These are phyloP conservation scores for Archips crataeganus DNA, from an alignment of 2,888 invertebrate species.

Conservation along the genomic window DNA sequence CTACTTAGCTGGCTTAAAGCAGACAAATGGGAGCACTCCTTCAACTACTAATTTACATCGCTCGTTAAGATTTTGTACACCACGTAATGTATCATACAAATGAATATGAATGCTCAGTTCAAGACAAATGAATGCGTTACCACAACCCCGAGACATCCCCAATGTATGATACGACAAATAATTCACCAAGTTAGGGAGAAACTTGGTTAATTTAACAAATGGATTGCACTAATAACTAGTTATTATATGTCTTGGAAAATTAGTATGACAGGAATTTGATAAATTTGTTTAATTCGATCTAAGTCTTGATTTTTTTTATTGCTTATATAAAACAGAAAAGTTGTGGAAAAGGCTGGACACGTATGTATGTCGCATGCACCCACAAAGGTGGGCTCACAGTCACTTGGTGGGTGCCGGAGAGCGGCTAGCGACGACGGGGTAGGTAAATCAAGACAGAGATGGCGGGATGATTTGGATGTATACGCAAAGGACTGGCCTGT, in stretches of 20 bases:
- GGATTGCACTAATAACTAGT: slow-evolving; percentile 27
- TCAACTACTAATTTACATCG: neutral
- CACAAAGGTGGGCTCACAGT: no score
- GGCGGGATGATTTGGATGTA: no score
- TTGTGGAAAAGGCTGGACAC: no score
- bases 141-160: slow-evolving; percentile 25
- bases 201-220: slow-evolving; percentile 40
- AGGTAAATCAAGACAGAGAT: no score
- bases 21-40: neutral
- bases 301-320: neutral
- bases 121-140: slow-evolving; percentile 33
- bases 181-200: slow-evolving; percentile 31
- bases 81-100: slow-evolving; percentile 33
- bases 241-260: slow-evolving; percentile 28
- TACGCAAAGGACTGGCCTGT: no score
- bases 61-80: slow-evolving; percentile 27
- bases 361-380: no score
- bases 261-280: neutral
- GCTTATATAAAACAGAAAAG: neutral
- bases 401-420: no score
- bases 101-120: slow-evolving; percentile 34
- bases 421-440: no score
- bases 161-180: slow-evolving; percentile 37
- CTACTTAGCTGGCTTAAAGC: neutral
- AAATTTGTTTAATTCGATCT: neutral